Conservation (phyloP, 2,888 invertebrate species). For the Pocota personata region DNA sequence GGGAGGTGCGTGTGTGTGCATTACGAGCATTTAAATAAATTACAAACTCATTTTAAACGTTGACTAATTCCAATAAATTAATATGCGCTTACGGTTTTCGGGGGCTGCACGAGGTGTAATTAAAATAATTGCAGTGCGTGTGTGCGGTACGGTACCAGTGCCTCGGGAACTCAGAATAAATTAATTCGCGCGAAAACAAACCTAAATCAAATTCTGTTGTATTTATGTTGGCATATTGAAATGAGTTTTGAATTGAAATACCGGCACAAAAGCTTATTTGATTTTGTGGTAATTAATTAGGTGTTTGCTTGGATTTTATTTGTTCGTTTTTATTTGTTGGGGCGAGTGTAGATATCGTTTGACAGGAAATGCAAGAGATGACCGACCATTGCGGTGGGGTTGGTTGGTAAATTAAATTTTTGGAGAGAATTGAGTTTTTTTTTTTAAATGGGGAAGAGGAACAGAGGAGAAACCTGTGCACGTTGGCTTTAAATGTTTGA, state of each 20-base stretch:
- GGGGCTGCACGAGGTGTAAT: conserved; percentile 38
- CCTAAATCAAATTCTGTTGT: conserved; percentile 15
- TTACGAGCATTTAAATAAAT: conserved; percentile 40
- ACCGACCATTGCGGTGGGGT: not conserved
- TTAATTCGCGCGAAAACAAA: conserved; percentile 45
- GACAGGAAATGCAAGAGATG: not conserved
- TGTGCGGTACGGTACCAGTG: not conserved
- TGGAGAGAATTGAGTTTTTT: not conserved
- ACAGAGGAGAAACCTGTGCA: too few species aligned
- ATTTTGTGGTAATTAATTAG: conserved; percentile 52
- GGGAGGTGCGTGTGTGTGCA: conserved; percentile 10
- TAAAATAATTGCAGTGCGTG: conserved; percentile 42
- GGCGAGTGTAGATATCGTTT: not conserved
- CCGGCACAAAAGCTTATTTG: conserved; percentile 44
- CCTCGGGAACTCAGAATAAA: conserved; percentile 21
- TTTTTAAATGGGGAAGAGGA: too few species aligned
- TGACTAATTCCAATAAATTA: conserved; percentile 40
- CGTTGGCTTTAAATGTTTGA: too few species aligned
- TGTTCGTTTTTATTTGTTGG: not conserved
- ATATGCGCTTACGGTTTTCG: conserved; percentile 35
- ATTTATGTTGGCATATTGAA: conserved; percentile 18
- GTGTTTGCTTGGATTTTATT: conserved; percentile 34
- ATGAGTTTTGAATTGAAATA: conserved; percentile 29
- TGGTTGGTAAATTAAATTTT: not conserved
- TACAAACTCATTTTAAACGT: conserved; percentile 39